Evolutionary conservation across 2,888 invertebrate species (phyloP).

Genomic region (Aelia acuminata): DNA sequence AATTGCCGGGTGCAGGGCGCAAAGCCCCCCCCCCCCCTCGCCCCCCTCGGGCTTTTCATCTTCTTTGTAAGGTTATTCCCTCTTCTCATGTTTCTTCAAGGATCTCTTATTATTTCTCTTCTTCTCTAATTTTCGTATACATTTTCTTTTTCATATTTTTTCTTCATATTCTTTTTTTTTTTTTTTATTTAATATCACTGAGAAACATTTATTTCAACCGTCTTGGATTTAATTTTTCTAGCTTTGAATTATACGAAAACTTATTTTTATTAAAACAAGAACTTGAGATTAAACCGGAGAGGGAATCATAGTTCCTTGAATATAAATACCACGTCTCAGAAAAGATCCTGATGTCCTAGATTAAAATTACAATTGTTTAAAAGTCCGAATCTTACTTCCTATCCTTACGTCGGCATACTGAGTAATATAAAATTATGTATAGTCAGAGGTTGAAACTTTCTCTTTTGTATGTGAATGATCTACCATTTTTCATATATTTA

Average conservation of each 20-base stretch:
- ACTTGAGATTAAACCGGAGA: background rate
- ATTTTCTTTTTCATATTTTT: background rate
- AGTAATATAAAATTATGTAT: too few species aligned
- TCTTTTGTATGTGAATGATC: too few species aligned
- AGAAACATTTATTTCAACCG: background rate
- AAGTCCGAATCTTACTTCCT: too few species aligned
- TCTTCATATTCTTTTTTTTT: too few species aligned
- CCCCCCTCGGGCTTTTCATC: background rate
- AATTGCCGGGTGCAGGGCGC: background rate
- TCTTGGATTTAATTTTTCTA: background rate
- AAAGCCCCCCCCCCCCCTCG: background rate
- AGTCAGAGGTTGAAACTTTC: too few species aligned
- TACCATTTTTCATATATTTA: too few species aligned
- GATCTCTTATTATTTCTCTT: conserved; percentile 11
- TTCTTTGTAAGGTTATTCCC: conserved; percentile 9
- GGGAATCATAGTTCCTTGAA: background rate
- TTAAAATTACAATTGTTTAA: too few species aligned
- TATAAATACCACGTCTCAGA: background rate
- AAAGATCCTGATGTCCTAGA: background rate
- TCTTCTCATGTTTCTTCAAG: conserved; percentile 22
- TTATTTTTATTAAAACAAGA: background rate
- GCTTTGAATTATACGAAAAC: background rate
- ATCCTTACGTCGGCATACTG: too few species aligned
- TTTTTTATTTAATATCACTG: background rate
- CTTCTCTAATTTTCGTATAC: background rate